Percentiles rank a stretch among this genome's conserved stretches.
Evolutionary conservation across 1,140 invertebrate species (phyloP).

Genomic region (Acromyrmex heyeri): DNA sequence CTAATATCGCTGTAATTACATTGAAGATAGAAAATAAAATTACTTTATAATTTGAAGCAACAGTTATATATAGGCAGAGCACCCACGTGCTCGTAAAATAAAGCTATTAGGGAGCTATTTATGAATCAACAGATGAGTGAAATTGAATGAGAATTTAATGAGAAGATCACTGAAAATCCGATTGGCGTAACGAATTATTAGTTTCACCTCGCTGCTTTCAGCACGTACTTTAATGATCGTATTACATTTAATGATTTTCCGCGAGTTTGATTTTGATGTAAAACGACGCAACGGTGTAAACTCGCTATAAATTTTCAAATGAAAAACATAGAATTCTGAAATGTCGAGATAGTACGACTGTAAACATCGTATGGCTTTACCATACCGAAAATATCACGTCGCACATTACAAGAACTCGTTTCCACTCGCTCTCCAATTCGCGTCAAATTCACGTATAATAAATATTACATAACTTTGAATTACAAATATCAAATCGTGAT

Average conservation of each 20-base stretch:
- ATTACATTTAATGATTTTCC: constrained; percentile 32
- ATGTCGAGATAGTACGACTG: not conserved
- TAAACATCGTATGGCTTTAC: not conserved
- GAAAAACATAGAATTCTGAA: constrained; percentile 7
- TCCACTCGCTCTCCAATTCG: not conserved
- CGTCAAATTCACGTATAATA: not conserved
- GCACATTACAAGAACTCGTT: not conserved
- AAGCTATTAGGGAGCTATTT: constrained; percentile 6
- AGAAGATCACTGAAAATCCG: constrained; percentile 15
- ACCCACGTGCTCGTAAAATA: not conserved
- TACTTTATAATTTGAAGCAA: constrained; percentile 10
- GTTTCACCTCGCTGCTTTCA: not conserved
- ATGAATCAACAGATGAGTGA: not conserved
- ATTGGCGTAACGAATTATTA: constrained; percentile 7
- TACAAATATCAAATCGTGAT: not conserved
- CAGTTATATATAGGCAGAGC: not conserved
- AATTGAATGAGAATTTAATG: constrained; percentile 48
- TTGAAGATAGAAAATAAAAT: not conserved
- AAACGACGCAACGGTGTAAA: not conserved
- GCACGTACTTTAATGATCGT: not conserved
- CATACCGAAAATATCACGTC: constrained; percentile 15
- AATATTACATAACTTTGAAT: not conserved
- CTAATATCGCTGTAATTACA: not conserved
- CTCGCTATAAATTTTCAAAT: not conserved
- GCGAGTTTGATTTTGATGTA: not conserved